Base-by-base conservation (phyloP, 2,888 invertebrate species). In the Acronicta psi region DNA sequence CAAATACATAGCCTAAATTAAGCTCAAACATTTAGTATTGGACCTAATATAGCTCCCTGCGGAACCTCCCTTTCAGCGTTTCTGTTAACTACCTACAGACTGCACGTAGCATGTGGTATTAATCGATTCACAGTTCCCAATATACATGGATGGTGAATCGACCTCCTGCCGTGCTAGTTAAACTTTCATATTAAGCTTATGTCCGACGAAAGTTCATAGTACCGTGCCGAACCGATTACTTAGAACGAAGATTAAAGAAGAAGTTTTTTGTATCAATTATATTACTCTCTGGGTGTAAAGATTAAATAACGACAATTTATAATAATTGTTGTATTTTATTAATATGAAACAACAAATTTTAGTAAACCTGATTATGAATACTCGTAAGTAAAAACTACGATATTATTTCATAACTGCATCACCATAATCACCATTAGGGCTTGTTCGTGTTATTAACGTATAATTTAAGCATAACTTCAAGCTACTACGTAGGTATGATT, bases 71-170 rank as follows among this genome's bases (percentile, higher is more conserved):
- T 62, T 76, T 73, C 64, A 47, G 59, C 69, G 76, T 77, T 65
- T 37, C 40, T 59, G 16, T 46, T 51, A 69, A 62, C 59, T 68
- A 52, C 51, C 57, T 64, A 67, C 66, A 55, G 46, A 31, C 44
- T 66, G 62, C 49, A 55, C 25, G 74, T 70, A 69, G 73, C 77
- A 79, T 67, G 72, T 80, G 70, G 43, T 59, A 68, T 76, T 75
- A 76, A 80, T 77, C 66, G 69, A 73, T 70, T 71, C 56, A 49
- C 60, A 56, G 63, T 67, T 59, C 49, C 45, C 41, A 25, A 56
- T 60, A 49, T 59, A 44, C 18, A 40, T 59, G 38, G 29, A 44
- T 50, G 56, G 53, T 65, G 58, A 59, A 73, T 65, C 44, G 58
- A 51, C 65, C 46, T 61, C 41, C 69, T 47, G 49, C 37, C 51